Evolutionary conservation across 2,113 vertebrate species (phyloP), one percentile per base, ranked within the genome.

Genomic region (Rhizomys pruinosus): DNA sequence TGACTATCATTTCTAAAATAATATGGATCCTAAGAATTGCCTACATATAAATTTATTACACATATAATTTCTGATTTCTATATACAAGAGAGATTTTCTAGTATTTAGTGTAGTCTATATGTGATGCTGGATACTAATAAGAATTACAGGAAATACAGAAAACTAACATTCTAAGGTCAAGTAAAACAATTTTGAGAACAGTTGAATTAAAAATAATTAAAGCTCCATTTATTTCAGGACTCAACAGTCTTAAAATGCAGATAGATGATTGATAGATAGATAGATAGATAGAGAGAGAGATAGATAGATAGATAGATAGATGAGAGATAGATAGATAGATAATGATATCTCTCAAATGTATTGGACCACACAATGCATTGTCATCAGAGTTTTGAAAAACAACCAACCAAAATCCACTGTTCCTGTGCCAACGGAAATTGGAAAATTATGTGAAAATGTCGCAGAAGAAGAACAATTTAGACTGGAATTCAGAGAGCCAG

Each of bases 111-210:
- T 34, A 69, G 88, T n/a, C 87, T n/a, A 55, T 29, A 84, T 59
- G 5, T 19, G 12, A 80, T 5, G 39, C 0, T 71, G 17, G 32
- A 74, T 74, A 80, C 39, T 55, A 80, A 76, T 57, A 87, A 86
- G 32, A 73, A 85, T 52, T 72, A 81, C 68, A 55, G 76, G 63
- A 72, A 61, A 61, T 59, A 10, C 22, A 52, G 39, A 81, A 64
- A 25, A 2, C 37, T 73, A 27, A 87, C 55, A 39, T 42, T 78
- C 22, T 37, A n/a, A 72, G 15, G 13, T 73, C 37, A 91, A 84
- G 87, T 32, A 52, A 52, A n/a, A n/a, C n/a, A 76, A 81, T 29
- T 94, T 76, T 44, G 29, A 86, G 63, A 87, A 95, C 77, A 47
- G 10, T 20, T 57, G 7, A 66, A 69, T 72, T 73, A 69, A 92